These are phyloP conservation scores for Plusia festucae DNA, from an alignment of 2,888 invertebrate species.

Conservation along the genomic window DNA sequence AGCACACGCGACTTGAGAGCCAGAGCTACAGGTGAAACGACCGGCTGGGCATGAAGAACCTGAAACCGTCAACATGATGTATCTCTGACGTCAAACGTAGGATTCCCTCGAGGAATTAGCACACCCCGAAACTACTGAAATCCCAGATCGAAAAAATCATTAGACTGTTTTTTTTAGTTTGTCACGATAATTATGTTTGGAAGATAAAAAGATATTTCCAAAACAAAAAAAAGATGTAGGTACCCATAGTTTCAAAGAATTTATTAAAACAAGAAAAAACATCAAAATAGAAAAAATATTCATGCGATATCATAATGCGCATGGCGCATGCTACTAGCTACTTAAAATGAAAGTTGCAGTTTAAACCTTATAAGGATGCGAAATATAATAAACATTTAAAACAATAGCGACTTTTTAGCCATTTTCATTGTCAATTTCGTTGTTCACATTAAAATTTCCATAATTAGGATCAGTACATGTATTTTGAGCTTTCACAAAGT, in stretches of 20 bases:
- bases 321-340: too few relatives aligned
- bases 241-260: too few relatives aligned
- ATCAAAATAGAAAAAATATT: not conserved
- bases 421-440: too few relatives aligned
- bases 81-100: too few relatives aligned
- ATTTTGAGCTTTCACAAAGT: too few relatives aligned
- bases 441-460: too few relatives aligned
- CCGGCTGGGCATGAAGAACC: conserved; percentile 68
- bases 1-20: conserved; percentile 68
- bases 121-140: conserved; percentile 42
- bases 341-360: conserved; percentile 23
- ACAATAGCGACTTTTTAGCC: too few relatives aligned
- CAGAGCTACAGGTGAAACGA: conserved; percentile 66
- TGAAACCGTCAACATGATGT: conserved; percentile 56
- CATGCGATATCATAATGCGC: conserved; percentile 41
- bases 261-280: not conserved
- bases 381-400: too few relatives aligned
- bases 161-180: not conserved
- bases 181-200: not conserved
- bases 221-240: too few relatives aligned
- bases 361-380: conserved; percentile 52
- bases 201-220: too few relatives aligned
- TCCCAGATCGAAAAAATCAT: conserved; percentile 10
- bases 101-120: conserved; percentile 39
- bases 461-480: too few relatives aligned